Conservation (phyloP, 2,888 invertebrate species). For the Operophtera brumata region DNA sequence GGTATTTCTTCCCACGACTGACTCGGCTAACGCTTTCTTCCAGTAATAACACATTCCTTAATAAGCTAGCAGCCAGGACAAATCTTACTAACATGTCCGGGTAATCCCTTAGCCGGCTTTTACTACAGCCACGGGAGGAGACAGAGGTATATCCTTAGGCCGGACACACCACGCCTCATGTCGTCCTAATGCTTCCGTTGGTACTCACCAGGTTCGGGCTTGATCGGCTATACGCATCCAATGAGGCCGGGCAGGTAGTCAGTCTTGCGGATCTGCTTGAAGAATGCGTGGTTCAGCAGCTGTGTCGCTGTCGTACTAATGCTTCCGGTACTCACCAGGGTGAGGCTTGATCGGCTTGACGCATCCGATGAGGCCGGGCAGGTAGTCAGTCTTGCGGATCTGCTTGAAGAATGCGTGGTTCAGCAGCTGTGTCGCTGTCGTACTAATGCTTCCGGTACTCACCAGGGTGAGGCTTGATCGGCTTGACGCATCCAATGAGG, state of each 20-base stretch:
- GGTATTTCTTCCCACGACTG: too few relatives aligned
- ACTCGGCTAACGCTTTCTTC: too few relatives aligned
- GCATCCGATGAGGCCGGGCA: slow-evolving; percentile 84
- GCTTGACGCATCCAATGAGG: slow-evolving; percentile 84
- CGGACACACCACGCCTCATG: too few relatives aligned
- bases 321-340: slow-evolving; percentile 77
- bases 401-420: slow-evolving; percentile 90
- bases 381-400: slow-evolving; percentile 79
- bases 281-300: slow-evolving; percentile 86
- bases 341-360: slow-evolving; percentile 84
- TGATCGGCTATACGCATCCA: slow-evolving; percentile 84
- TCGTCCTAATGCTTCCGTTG: too few relatives aligned
- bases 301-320: slow-evolving; percentile 87
- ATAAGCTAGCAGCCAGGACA: too few relatives aligned
- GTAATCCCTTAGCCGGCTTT: too few relatives aligned
- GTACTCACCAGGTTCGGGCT: slow-evolving; percentile 79
- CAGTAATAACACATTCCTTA: too few relatives aligned
- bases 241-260: slow-evolving; percentile 83
- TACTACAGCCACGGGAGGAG: too few relatives aligned
- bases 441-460: slow-evolving; percentile 80
- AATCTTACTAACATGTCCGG: too few relatives aligned
- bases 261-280: slow-evolving; percentile 85
- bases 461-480: slow-evolving; percentile 83
- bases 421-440: slow-evolving; percentile 85
- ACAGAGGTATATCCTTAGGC: too few relatives aligned